These are phyloP conservation scores for Carterocephalus palaemon DNA, from an alignment of 2,888 invertebrate genomes.

Conservation along the genomic window DNA sequence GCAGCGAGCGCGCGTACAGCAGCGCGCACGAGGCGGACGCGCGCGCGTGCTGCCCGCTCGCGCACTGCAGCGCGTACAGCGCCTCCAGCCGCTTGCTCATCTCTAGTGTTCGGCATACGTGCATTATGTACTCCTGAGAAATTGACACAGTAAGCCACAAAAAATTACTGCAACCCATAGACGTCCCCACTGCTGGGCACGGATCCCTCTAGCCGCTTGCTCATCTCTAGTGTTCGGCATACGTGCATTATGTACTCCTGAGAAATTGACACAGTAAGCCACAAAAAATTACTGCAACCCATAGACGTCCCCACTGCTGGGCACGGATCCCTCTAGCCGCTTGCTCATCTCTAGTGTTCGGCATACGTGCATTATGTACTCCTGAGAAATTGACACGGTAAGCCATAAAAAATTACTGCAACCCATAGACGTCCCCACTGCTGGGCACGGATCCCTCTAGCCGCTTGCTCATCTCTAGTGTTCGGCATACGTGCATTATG, in stretches of 20 bases:
- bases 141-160: too few species aligned
- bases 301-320: constrained; percentile 84
- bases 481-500: constrained; percentile 83
- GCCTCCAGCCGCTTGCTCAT: constrained; percentile 82
- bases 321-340: constrained; percentile 85
- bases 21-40: constrained; percentile 89
- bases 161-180: too few species aligned
- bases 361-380: constrained; percentile 84
- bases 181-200: constrained; percentile 85
- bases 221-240: constrained; percentile 85
- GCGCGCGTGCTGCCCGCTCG: constrained; percentile 85
- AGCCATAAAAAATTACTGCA: too few species aligned
- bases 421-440: too few species aligned
- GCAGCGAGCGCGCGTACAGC: constrained; percentile 80
- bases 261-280: too few species aligned
- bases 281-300: too few species aligned
- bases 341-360: constrained; percentile 84
- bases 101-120: constrained; percentile 85
- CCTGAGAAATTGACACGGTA: constrained; percentile 59
- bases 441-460: constrained; percentile 85
- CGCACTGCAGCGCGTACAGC: constrained; percentile 86
- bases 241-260: constrained; percentile 83
- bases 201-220: constrained; percentile 83
- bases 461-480: constrained; percentile 83
- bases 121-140: constrained; percentile 80